Evolutionary conservation across 2,888 invertebrate species (phyloP).

Genomic region (Escarpia spicata): DNA sequence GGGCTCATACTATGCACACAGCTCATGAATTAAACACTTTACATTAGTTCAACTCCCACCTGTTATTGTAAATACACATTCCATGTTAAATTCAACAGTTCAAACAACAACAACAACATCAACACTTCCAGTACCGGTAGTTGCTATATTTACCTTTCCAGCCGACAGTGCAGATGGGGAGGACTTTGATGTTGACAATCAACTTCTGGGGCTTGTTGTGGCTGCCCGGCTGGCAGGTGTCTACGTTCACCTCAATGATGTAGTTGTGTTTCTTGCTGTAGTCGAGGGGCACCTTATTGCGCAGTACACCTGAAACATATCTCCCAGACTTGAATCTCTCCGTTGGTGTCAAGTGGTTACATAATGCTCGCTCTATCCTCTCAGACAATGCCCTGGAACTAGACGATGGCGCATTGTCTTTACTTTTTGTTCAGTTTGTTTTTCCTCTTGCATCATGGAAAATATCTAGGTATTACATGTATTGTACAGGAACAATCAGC

Average conservation of each 20-base stretch:
- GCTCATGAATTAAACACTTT: not conserved
- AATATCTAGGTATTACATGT: too few species aligned
- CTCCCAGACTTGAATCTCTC: not conserved
- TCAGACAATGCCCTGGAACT: not conserved
- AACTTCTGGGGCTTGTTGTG: constrained; percentile 79
- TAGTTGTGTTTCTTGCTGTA: constrained; percentile 94
- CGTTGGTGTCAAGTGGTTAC: not conserved
- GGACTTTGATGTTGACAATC: constrained; percentile 95
- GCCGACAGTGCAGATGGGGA: constrained; percentile 80
- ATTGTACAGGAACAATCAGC: too few species aligned
- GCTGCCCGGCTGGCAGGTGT: constrained; percentile 95
- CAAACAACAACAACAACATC: not conserved
- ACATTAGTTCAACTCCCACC: not conserved
- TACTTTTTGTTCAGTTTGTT: not conserved
- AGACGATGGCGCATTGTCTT: not conserved
- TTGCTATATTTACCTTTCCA: constrained; percentile 74
- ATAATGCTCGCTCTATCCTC: not conserved
- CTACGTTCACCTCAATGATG: constrained; percentile 94
- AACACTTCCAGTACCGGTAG: not conserved
- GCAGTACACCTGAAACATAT: constrained; percentile 73
- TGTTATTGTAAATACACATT: not conserved
- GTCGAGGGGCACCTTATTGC: constrained; percentile 91
- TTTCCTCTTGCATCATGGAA: too few species aligned
- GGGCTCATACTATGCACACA: not conserved
- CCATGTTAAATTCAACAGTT: not conserved